Base-by-base conservation (phyloP, 92 coral and sea anemone genomes). In the Virgularia gustaviana region DNA sequence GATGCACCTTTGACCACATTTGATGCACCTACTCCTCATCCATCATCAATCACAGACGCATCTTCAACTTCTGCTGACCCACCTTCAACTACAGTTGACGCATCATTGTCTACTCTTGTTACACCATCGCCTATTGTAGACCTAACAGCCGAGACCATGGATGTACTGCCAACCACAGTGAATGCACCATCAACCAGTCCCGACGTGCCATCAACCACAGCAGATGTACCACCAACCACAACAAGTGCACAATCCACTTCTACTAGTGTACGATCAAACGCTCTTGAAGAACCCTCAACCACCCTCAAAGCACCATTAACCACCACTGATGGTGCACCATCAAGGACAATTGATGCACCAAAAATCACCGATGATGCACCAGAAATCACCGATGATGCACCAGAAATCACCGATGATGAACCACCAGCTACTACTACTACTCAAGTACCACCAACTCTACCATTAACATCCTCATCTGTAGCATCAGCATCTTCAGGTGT, bases 401-500 rank as follows among this genome's bases (percentile, higher is more conserved):
- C n/a, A n/a, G n/a, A n/a, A n/a, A n/a, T n/a, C n/a, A n/a, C n/a
- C n/a, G n/a, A n/a, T n/a, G n/a, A n/a, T n/a, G n/a, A n/a, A n/a
- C n/a, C n/a, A n/a, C n/a, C n/a, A n/a, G n/a, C n/a, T n/a, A n/a
- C n/a, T n/a, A n/a, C n/a, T n/a, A n/a, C n/a, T n/a, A n/a, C n/a
- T n/a, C n/a, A n/a, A n/a, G n/a, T n/a, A n/a, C n/a, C n/a, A n/a
- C 0, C 77, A 54, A 22, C 10, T 54, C 27, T 49, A 22, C 71
- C 71, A 44, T 39, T 65, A 71, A 6, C 38, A 57, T 38, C 49
- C 77, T 38, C 22, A n/a, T 35, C 18, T 35, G 42, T 23, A 20
- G 19, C 54, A 36, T 5, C 7, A 60, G 23, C 16, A 11, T 73
- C 92, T 16, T 0, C 63, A 15, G 34, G 36, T 45, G 70, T 28